Evolutionary conservation across 35 echinoderm and acorn worm genomes (phyloP).

Genomic region (Holothuria glaberrima): DNA sequence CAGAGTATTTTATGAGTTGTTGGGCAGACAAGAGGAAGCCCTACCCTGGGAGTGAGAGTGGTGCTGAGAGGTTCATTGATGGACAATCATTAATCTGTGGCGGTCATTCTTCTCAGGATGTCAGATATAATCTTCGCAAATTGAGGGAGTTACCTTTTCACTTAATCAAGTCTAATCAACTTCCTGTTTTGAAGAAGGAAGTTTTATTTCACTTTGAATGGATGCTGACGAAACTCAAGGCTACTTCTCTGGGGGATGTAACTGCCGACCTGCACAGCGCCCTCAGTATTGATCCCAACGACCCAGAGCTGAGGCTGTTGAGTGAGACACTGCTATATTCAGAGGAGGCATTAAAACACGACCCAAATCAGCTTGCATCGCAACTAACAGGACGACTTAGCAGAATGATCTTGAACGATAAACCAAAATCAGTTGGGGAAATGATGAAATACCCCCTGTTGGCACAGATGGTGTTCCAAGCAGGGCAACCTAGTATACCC

Average conservation of each 20-base stretch:
- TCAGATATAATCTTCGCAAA: conserved; percentile 78
- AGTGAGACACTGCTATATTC: conserved; percentile 82
- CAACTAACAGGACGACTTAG: conserved; percentile 82
- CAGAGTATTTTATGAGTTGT: conserved; percentile 81
- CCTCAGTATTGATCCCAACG: conserved; percentile 80
- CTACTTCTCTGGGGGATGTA: conserved; percentile 61
- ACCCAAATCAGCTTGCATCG: conserved; percentile 83
- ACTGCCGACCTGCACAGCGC: conserved; percentile 81
- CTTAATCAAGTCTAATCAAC: conserved; percentile 74
- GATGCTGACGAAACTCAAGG: conserved; percentile 81
- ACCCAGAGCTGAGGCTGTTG: conserved; percentile 76
- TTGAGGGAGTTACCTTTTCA: conserved; percentile 83
- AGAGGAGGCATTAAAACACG: conserved; percentile 54
- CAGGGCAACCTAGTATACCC: conserved; percentile 58
- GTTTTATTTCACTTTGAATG: conserved; percentile 89
- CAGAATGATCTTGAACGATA: conserved; percentile 77
- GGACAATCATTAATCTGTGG: conserved; percentile 24
- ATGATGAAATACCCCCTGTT: conserved; percentile 80
- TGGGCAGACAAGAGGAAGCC: conserved; percentile 85
- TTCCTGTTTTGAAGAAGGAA: conserved; percentile 75
- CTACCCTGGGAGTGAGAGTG: conserved; percentile 78
- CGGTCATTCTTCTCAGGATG: neutral
- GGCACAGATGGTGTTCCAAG: conserved; percentile 63
- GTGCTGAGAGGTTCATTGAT: conserved; percentile 76
- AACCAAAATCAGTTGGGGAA: conserved; percentile 80